phyloP scores from a whole-genome alignment of 2,888 invertebrate species.

The Ennomos fuscantarius region DNA sequence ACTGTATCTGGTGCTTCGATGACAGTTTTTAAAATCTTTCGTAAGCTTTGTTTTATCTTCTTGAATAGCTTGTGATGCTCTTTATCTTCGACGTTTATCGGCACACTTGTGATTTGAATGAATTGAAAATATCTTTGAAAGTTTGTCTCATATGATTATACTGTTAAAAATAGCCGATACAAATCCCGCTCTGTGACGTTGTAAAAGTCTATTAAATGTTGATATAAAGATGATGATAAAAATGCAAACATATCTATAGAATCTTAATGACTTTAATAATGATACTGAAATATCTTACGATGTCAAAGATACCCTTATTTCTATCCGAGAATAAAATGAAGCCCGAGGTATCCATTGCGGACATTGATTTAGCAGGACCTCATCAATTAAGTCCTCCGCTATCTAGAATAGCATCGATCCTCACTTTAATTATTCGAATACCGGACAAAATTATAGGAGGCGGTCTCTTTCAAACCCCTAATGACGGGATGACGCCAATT shows the following conservation, averaged over 20 bases:
- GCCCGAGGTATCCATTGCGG: constrained; percentile 51
- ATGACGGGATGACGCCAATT: constrained; percentile 64
- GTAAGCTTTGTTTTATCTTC: constrained; percentile 31
- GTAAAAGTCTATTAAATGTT: too few relatives aligned
- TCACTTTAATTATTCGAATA: constrained; percentile 71
- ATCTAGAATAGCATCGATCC: constrained; percentile 67
- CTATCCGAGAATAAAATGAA: constrained; percentile 41
- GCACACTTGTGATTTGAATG: constrained; percentile 15
- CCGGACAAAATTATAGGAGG: constrained; percentile 63
- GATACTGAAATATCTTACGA: constrained; percentile 19
- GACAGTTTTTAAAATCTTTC: constrained; percentile 27
- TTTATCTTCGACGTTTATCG: constrained; percentile 14
- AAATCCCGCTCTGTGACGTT: too few relatives aligned
- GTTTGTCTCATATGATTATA: constrained; percentile 14
- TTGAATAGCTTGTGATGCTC: constrained; percentile 24
- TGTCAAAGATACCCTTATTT: constrained; percentile 40
- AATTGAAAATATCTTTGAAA: constrained; percentile 7
- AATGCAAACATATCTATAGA: not conserved
- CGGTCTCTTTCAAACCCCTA: constrained; percentile 62
- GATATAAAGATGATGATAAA: not conserved
- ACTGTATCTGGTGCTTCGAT: constrained; percentile 25
- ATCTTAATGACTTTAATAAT: constrained; percentile 16
- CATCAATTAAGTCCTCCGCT: constrained; percentile 70
- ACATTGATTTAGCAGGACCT: constrained; percentile 73
- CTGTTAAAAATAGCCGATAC: not conserved